phyloP scores from a whole-genome alignment of 2,888 invertebrate genomes.

The Ceraclea dissimilis region DNA sequence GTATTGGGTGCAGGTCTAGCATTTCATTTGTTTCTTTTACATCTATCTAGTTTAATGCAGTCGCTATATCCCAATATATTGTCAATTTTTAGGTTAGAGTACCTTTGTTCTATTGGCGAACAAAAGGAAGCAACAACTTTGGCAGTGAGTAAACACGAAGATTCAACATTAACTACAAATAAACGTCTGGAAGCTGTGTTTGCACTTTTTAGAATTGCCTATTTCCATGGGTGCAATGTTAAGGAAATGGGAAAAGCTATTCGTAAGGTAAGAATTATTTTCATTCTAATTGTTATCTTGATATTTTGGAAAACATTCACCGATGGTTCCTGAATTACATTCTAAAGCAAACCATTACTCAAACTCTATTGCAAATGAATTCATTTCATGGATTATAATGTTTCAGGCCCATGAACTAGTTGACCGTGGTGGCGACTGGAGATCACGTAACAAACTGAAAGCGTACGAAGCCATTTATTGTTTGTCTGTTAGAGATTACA shows the following conservation, averaged over 20 bases:
- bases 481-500: slow-evolving; percentile 93
- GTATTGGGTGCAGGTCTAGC: background rate
- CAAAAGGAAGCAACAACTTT: slow-evolving; percentile 45
- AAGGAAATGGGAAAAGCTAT: slow-evolving; percentile 51
- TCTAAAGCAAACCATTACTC: too few relatives aligned
- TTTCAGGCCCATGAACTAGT: slow-evolving; percentile 58
- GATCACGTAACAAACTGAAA: slow-evolving; percentile 92
- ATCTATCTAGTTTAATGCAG: background rate
- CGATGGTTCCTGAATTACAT: too few relatives aligned
- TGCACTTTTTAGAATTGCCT: slow-evolving; percentile 50
- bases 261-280: slow-evolving; percentile 44
- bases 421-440: slow-evolving; percentile 99
- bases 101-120: slow-evolving; percentile 50
- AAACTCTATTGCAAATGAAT: too few relatives aligned
- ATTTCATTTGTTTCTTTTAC: background rate
- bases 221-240: slow-evolving; percentile 52
- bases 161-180: slow-evolving; percentile 48
- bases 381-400: too few relatives aligned
- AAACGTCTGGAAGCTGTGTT: slow-evolving; percentile 50
- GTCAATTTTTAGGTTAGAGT: slow-evolving; percentile 44
- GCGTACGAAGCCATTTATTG: slow-evolving; percentile 96
- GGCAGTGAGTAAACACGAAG: slow-evolving; percentile 48
- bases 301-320: background rate
- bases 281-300: background rate
- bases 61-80: too few relatives aligned